phyloP scores from a whole-genome alignment of 1,140 invertebrate genomes.

The Dysdera silvatica region DNA sequence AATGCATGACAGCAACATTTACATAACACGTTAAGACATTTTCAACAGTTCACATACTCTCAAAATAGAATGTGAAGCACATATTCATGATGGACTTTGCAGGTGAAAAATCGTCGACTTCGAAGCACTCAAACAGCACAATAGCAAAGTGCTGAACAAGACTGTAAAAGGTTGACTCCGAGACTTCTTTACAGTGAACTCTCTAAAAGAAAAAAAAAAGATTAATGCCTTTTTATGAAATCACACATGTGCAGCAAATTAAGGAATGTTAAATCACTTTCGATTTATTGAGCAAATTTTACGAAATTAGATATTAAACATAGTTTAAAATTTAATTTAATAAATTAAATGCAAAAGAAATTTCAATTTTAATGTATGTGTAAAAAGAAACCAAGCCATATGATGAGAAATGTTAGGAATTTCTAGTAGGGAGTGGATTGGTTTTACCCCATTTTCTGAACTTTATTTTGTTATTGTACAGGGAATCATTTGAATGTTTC shows the following conservation, averaged over 20 bases:
- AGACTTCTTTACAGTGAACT: conserved; percentile 56
- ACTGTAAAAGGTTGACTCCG: conserved; percentile 65
- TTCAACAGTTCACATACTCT: conserved; percentile 49
- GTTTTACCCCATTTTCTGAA: too few species aligned
- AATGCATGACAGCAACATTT: neutral
- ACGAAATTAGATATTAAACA: too few species aligned
- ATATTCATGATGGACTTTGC: conserved; percentile 74
- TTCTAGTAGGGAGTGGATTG: too few species aligned
- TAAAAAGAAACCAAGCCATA: too few species aligned
- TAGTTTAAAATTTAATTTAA: too few species aligned
- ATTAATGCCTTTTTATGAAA: neutral
- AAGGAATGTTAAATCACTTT: neutral
- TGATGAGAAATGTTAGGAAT: too few species aligned
- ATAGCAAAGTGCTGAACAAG: conserved; percentile 68
- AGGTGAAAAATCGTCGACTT: conserved; percentile 65
- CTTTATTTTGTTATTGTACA: too few species aligned
- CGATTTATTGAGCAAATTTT: neutral
- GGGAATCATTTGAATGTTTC: too few species aligned
- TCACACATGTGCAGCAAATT: neutral
- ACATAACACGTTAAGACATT: neutral
- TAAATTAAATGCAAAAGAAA: too few species aligned
- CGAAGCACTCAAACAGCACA: conserved; percentile 66
- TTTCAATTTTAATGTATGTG: too few species aligned
- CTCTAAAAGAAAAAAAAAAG: conserved; percentile 42
- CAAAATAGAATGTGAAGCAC: conserved; percentile 71